phyloP scores from a whole-genome alignment of 2,113 vertebrate genomes.

The Caretta caretta region DNA sequence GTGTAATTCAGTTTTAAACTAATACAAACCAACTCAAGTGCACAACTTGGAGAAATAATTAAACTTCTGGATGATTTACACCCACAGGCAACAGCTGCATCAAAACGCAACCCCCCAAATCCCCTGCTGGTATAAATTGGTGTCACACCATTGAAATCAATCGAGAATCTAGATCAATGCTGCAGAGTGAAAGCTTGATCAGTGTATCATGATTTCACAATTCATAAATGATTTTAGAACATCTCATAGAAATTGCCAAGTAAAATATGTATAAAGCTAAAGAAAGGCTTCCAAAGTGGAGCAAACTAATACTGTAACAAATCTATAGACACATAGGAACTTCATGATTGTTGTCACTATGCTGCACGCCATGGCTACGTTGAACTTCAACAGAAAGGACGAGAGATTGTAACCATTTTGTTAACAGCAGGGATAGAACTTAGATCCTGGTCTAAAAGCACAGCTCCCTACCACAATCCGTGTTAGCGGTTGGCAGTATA shows the following conservation, averaged over 20 bases:
- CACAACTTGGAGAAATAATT: background rate
- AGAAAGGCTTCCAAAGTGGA: background rate
- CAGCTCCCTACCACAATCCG: background rate
- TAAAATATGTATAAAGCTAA: background rate
- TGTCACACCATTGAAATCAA: background rate
- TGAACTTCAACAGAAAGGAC: background rate
- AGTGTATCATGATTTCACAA: background rate
- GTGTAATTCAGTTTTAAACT: background rate
- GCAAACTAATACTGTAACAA: background rate
- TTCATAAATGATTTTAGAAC: background rate
- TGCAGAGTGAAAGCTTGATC: background rate
- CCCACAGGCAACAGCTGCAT: background rate
- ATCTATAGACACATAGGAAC: rapidly evolving
- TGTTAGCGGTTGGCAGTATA: too few species aligned
- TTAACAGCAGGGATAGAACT: background rate
- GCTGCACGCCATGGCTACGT: too few species aligned
- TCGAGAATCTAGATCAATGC: background rate
- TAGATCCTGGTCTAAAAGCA: too few species aligned
- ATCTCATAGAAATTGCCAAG: background rate
- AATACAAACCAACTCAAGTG: background rate
- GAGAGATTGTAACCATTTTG: background rate
- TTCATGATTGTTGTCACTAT: rapidly evolving
- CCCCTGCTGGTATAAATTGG: background rate
- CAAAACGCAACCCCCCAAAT: background rate
- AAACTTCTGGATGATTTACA: background rate